A percentile compares a stretch with the other conserved stretches of the same genome.
Evolutionary conservation across 2,113 vertebrate species (phyloP).

Genomic region (Elephantulus edwardii): DNA sequence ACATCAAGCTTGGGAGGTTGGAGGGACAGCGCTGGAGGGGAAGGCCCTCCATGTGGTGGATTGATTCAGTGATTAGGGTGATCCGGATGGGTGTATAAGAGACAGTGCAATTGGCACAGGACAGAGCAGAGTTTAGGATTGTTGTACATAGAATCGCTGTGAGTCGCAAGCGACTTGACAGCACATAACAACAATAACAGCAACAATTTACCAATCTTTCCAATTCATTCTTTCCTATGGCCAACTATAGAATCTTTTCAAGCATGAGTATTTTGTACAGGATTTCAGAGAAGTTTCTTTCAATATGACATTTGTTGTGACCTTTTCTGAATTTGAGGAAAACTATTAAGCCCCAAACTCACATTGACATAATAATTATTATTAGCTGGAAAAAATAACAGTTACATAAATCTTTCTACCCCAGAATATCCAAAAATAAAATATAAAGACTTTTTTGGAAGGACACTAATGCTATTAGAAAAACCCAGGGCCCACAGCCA

Average conservation of each 20-base stretch:
- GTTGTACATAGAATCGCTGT: neutral
- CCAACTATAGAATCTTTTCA: neutral
- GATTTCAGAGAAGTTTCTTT: neutral
- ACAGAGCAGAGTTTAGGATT: neutral
- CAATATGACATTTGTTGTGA: neutral
- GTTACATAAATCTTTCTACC: neutral
- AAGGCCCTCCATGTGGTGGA: no score
- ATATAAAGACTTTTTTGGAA: conserved; percentile 61
- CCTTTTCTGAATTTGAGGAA: conserved; percentile 17
- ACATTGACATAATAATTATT: neutral
- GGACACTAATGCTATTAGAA: conserved; percentile 63
- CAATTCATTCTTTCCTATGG: neutral
- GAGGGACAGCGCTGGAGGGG: no score
- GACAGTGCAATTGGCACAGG: no score
- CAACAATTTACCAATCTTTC: neutral
- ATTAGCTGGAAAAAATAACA: neutral
- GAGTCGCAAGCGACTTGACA: no score
- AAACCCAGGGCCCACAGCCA: no score
- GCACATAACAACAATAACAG: no score
- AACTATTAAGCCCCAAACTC: neutral
- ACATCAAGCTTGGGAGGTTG: no score
- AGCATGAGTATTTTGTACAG: neutral
- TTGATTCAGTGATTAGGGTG: no score
- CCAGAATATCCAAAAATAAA: conserved; percentile 36
- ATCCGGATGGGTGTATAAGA: no score